Conservation (phyloP, 2,113 vertebrate species). For the Cyprinodon tularosa region DNA sequence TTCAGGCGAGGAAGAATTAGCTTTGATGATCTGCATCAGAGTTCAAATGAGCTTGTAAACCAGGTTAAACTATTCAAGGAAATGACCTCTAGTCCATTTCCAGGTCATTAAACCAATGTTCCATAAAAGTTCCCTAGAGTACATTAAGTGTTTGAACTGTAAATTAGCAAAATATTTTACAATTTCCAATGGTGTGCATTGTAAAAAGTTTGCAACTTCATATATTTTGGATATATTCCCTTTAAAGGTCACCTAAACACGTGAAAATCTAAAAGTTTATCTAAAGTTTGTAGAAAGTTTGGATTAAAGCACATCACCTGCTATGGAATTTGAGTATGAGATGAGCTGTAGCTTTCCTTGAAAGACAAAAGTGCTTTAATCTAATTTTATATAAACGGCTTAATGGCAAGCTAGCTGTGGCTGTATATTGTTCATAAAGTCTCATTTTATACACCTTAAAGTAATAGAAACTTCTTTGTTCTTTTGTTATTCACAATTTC, state of each 20-base stretch:
- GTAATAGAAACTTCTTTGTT: background rate
- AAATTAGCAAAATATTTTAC: too few species aligned
- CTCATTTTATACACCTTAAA: background rate
- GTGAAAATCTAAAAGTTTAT: background rate
- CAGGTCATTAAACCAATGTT: background rate
- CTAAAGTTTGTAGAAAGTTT: background rate
- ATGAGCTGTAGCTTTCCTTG: background rate
- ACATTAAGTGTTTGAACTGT: background rate
- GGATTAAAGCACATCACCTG: constrained; percentile 2
- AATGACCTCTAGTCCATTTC: too few species aligned
- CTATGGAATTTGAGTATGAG: background rate
- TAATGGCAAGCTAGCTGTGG: too few species aligned
- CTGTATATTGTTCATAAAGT: background rate
- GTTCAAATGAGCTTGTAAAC: background rate
- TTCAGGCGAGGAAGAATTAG: background rate
- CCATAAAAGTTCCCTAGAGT: background rate
- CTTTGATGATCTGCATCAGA: background rate
- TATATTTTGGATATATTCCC: too few species aligned
- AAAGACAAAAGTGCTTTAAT: background rate
- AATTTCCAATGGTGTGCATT: too few species aligned
- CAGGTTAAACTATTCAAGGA: too few species aligned
- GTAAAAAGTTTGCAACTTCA: too few species aligned
- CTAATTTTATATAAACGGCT: background rate
- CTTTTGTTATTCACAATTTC: background rate
- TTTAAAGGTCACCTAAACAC: too few species aligned